A percentile compares a stretch with the other conserved stretches of the same genome.
These are phyloP conservation scores for Drosophila sucinea DNA, from an alignment of 1,140 invertebrate species.

Conservation along the genomic window DNA sequence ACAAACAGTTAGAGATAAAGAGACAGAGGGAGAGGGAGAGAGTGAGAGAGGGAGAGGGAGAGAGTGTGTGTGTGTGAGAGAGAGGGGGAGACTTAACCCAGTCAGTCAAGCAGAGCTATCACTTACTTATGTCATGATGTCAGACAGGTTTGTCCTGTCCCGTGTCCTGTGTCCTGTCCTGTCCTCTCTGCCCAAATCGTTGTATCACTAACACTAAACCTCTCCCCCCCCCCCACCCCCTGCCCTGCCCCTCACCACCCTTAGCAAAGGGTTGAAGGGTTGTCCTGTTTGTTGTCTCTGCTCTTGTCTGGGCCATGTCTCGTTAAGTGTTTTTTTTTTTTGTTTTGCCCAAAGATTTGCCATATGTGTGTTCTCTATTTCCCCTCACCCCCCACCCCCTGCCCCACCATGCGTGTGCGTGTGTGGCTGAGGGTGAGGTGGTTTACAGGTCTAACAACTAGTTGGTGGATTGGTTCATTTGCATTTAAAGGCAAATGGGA, in stretches of 20 bases:
- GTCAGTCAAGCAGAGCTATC: conserved; percentile 57
- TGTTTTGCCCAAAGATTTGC: conserved; percentile 57
- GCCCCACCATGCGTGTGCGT: neutral
- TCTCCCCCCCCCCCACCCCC: neutral
- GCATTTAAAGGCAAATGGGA: conserved; percentile 62
- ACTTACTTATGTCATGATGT: conserved; percentile 75
- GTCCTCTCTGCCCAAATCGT: too few species aligned
- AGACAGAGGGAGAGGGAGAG: neutral
- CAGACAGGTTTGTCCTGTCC: conserved; percentile 55
- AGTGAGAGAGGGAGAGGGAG: neutral
- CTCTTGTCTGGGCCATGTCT: conserved; percentile 65
- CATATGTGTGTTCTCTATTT: conserved; percentile 34
- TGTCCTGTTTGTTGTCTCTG: neutral
- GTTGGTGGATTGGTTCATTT: conserved; percentile 66
- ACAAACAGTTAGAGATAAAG: neutral
- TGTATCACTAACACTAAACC: neutral
- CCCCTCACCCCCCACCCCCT: neutral
- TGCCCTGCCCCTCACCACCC: neutral
- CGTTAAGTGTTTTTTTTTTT: conserved; percentile 61
- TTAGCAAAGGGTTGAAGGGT: conserved; percentile 2
- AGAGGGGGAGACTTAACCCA: neutral
- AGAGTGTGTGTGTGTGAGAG: too few species aligned
- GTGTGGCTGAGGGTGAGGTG: conserved; percentile 3
- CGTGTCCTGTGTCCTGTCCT: neutral
- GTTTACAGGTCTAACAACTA: conserved; percentile 32